Evolutionary conservation across 2,797 vertebrate genomes (phyloP).

Genomic region (Crenichthys baileyi): DNA sequence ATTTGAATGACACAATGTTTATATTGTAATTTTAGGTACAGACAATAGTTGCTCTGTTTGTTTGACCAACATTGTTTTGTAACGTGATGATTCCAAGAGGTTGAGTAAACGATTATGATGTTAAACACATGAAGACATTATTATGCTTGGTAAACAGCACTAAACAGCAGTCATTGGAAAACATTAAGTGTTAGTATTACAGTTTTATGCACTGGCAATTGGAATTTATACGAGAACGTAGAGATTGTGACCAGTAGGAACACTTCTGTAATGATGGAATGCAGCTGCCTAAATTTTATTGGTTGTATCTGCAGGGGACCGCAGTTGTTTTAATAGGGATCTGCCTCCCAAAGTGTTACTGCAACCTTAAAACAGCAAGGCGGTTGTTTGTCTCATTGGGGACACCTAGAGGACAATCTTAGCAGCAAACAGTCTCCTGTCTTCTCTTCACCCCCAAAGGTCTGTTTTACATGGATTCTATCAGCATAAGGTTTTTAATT

Average conservation of each 20-base stretch:
- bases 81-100: not conserved
- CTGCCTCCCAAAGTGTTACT: not conserved
- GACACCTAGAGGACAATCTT: slow-evolving; percentile 12
- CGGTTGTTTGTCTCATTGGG: not conserved
- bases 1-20: not conserved
- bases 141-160: not conserved
- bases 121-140: not conserved
- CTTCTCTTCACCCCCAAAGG: not conserved
- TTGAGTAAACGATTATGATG: not conserved
- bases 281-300: not conserved
- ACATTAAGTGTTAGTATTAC: not conserved
- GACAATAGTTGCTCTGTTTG: not conserved
- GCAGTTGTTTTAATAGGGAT: not conserved
- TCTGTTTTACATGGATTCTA: not conserved
- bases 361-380: not conserved
- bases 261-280: not conserved
- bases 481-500: not conserved
- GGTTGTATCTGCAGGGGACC: not conserved
- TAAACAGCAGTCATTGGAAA: not conserved
- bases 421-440: not conserved
- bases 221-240: not conserved
- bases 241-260: not conserved
- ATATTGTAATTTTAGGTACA: no score
- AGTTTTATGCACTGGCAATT: not conserved
- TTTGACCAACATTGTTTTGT: not conserved